Evolutionary conservation across 1,140 invertebrate species (phyloP).

Genomic region (Rhopalosiphum padi): DNA sequence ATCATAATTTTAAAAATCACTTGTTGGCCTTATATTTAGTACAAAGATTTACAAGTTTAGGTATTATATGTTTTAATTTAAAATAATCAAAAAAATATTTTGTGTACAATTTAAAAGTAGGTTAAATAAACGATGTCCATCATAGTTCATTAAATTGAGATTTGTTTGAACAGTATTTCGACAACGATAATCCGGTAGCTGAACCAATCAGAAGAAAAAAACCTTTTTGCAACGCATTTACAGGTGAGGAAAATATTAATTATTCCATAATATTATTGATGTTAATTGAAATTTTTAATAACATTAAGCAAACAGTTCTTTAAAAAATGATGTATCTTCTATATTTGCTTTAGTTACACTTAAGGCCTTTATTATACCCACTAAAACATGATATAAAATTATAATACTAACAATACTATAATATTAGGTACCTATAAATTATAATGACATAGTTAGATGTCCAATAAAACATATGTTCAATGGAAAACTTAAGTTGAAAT

Average conservation of each 20-base stretch:
- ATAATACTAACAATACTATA: not conserved
- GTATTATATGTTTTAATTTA: not conserved
- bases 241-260: conserved; percentile 66
- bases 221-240: conserved; percentile 78
- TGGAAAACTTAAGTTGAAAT: no score
- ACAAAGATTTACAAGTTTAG: no score
- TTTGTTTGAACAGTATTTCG: conserved; percentile 53
- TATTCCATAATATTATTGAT: not conserved
- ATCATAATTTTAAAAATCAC: no score
- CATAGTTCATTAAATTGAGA: not conserved
- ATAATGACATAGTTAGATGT: no score
- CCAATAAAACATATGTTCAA: no score
- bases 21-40: no score
- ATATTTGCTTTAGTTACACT: not conserved
- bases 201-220: conserved; percentile 65
- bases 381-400: not conserved
- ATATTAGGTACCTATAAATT: no score
- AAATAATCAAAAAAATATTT: not conserved
- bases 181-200: conserved; percentile 51
- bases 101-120: not conserved
- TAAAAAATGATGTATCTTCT: not conserved
- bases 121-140: not conserved
- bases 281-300: not conserved
- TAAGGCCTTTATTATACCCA: not conserved
- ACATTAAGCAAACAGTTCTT: not conserved